phyloP scores from a whole-genome alignment of 2,888 invertebrate species.

The Aphidius colemani region DNA sequence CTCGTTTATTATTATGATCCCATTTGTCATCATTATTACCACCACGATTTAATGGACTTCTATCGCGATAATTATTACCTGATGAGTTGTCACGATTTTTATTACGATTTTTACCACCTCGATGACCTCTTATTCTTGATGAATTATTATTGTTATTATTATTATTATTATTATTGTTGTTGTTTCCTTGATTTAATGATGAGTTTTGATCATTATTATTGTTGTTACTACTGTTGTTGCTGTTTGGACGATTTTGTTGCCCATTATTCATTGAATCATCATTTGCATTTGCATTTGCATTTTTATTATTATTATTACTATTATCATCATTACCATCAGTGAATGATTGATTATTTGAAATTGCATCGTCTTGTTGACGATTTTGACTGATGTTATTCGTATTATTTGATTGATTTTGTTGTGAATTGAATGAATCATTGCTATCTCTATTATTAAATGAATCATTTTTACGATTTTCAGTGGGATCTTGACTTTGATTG shows the following conservation, averaged over 20 bases:
- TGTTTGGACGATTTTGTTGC: slow-evolving; percentile 34
- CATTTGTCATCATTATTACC: slow-evolving; percentile 40
- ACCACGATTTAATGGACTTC: slow-evolving; percentile 52
- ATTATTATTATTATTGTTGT: slow-evolving; percentile 33
- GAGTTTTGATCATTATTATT: slow-evolving; percentile 37
- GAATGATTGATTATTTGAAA: too few relatives aligned
- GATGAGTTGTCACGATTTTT: slow-evolving; percentile 44
- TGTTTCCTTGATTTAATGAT: slow-evolving; percentile 35
- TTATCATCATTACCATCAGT: too few relatives aligned
- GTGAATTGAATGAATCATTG: slow-evolving; percentile 26
- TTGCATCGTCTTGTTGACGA: too few relatives aligned
- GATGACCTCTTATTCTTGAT: slow-evolving; percentile 28
- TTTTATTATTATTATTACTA: slow-evolving; percentile 23
- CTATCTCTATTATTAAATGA: slow-evolving; percentile 21
- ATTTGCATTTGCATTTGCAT: slow-evolving; percentile 33
- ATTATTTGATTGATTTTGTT: slow-evolving; percentile 26
- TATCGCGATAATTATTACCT: slow-evolving; percentile 51
- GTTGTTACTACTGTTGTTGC: slow-evolving; percentile 34
- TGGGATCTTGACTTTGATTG: slow-evolving; percentile 29
- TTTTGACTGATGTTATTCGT: too few relatives aligned
- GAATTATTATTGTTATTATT: slow-evolving; percentile 34
- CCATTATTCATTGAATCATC: slow-evolving; percentile 39
- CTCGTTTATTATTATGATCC: slow-evolving; percentile 38
- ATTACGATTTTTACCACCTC: slow-evolving; percentile 52
- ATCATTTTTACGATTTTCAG: slow-evolving; percentile 23